Evolutionary conservation across 1,140 invertebrate genomes (phyloP), one percentile per base, ranked within the genome.

Genomic region (Drosophila repleta): DNA sequence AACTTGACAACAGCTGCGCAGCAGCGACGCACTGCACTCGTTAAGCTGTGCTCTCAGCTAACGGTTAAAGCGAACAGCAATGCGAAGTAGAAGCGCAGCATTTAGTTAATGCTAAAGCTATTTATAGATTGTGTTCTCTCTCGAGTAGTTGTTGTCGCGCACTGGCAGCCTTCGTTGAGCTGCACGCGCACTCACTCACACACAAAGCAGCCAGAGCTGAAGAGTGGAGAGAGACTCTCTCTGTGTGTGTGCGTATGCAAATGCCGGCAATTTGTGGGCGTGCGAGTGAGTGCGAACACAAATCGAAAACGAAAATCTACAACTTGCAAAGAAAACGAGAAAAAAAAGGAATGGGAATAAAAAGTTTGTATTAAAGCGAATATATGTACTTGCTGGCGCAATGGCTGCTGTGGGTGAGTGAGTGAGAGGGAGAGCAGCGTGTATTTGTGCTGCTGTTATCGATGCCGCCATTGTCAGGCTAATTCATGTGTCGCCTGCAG

Each of bases 401-500:
- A 26, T 37, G 51, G 13, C n/a, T 41, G 18, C 17, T 41, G 63
- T 26, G 20, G 2, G 26, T 7, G 18, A n/a, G 17, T 10, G 15
- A n/a, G 20, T 13, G 10, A 29, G 32, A 8, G 13, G 0, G 53
- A 1, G 5, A 18, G 17, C 10, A 24, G 6, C 5, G 24, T 20
- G 43, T 62, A 37, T 57, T 70, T 65, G 45, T 37, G 46, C 56
- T 62, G 43, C 55, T 56, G 79, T 65, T 74, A 81, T 81, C 78
- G 69, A 67, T 52, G 56, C 46, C 55, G 48, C 57, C 49, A 88
- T 87, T 87, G 84, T 87, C 68, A 68, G 76, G 84, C 83, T 87
- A 87, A 87, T 88, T 87, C 83, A 88, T 87, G 83, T 87, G 83
- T 87, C 83, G 83, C 53, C 65, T 88, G 79, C 83, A 87, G 83